Percentiles rank a stretch among this genome's conserved stretches.
These are phyloP conservation scores for Arctopsyche grandis DNA, from an alignment of 1,140 invertebrate genomes.

Conservation along the genomic window DNA sequence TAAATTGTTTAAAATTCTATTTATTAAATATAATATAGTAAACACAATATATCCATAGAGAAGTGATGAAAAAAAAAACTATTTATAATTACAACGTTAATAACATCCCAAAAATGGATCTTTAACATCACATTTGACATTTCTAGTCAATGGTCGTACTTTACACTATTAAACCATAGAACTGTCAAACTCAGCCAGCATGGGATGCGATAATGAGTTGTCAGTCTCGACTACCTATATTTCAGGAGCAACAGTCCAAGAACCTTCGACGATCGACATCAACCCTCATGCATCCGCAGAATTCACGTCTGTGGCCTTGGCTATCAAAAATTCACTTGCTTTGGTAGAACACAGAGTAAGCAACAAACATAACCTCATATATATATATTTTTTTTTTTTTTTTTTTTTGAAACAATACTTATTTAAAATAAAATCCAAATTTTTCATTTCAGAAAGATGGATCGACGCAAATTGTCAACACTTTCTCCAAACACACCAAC, in stretches of 20 bases:
- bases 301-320: neutral
- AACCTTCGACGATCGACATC: neutral
- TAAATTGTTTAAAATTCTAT: too few species aligned
- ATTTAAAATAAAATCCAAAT: neutral
- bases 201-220: neutral
- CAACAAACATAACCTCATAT: conserved; percentile 17
- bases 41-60: too few species aligned
- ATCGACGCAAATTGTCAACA: conserved; percentile 38
- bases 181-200: neutral
- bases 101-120: too few species aligned
- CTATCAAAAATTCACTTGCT: neutral
- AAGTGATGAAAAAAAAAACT: too few species aligned
- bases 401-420: neutral
- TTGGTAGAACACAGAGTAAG: neutral
- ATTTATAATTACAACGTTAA: too few species aligned
- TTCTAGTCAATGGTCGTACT: too few species aligned
- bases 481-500: conserved; percentile 41
- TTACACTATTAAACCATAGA: too few species aligned
- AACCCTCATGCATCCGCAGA: neutral
- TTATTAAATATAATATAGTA: too few species aligned
- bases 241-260: neutral
- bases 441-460: conserved; percentile 41
- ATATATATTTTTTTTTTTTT: too few species aligned
- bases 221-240: conserved; percentile 10
- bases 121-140: too few species aligned